A percentile compares a stretch with the other conserved stretches of the same genome.
These are phyloP conservation scores for Baccha elongata DNA, from an alignment of 2,888 invertebrate genomes.

Conservation along the genomic window DNA sequence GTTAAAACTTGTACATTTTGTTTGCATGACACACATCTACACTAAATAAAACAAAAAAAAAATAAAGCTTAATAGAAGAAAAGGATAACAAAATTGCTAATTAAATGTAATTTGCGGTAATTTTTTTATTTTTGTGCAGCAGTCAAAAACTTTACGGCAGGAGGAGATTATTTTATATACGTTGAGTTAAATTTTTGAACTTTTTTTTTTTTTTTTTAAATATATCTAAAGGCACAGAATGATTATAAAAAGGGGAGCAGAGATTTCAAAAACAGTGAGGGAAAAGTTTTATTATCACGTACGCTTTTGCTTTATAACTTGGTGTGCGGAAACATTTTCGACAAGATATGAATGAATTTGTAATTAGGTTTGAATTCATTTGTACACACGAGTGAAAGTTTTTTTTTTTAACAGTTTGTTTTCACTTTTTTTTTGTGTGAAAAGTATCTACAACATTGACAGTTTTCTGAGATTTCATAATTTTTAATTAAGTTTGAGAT, in stretches of 20 bases:
- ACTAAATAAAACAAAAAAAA: constrained; percentile 1
- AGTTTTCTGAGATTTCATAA: constrained; percentile 3
- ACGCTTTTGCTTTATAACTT: constrained; percentile 16
- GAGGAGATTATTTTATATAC: constrained; percentile 42
- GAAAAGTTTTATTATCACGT: constrained; percentile 62
- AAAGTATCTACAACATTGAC: background rate
- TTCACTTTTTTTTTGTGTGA: constrained; percentile 1
- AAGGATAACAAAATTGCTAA: constrained; percentile 59
- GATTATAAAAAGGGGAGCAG: background rate
- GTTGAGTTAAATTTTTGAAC: constrained; percentile 24
- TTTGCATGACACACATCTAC: constrained; percentile 31
- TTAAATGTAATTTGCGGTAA: constrained; percentile 67
- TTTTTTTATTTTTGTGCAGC: constrained; percentile 3
- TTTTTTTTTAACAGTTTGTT: background rate
- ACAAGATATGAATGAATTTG: constrained; percentile 45
- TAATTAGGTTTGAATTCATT: constrained; percentile 41
- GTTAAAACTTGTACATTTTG: constrained; percentile 37
- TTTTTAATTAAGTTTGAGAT: constrained; percentile 13
- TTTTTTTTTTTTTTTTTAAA: constrained; percentile 1
- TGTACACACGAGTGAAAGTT: constrained; percentile 12
- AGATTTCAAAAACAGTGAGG: background rate
- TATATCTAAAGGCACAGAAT: background rate
- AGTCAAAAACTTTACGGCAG: background rate
- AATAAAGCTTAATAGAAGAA: too few relatives aligned
- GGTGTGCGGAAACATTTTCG: constrained; percentile 1